Evolutionary conservation across 2,888 invertebrate species (phyloP), one percentile per base, ranked within the genome.

Genomic region (Colletes collaris): DNA sequence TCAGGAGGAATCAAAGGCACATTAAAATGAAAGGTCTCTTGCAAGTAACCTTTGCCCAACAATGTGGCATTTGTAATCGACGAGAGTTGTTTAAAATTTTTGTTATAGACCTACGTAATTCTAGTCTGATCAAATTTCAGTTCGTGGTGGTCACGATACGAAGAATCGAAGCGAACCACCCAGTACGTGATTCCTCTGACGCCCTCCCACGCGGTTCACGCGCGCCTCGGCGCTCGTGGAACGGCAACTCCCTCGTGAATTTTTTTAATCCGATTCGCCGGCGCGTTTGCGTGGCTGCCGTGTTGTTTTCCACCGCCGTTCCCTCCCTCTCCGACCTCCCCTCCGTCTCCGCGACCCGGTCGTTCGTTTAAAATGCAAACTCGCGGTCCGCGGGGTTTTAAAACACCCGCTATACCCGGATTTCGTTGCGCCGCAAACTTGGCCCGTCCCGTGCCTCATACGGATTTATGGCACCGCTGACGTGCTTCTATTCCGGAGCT

Each of bases 281-380:
- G 76, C 84, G 85, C 85, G 85, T 84, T 83, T 76, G 83, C 83
- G 81, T 77, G 83, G 81, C 79, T 56, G 79, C 76, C 77, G 75
- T 81, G 84, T 81, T 85, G 82, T 79, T 81, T 85, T 83, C 76
- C 66, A 62, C 77, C 84, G 62, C 68, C 64, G 27, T 56, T 56
- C 68, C 27, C 66, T 55, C 59, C 10, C 49, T 10, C 37, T 0
- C 10, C 44, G 7, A 10, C 19, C 50, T 19, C n/a, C n/a, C 16
- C 7, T 27, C 64, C 16, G 44, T 65, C 69, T 27, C 62, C 70
- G 49, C 53, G 55, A 64, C 68, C 67, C 74, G 71, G 70, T 75
- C 84, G 82, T 84, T 86, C 88, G 89, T 88, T 90, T 90, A 88
- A 89, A 89, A 90, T 90, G 89, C 90, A 90, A 90, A 90, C 89